phyloP scores from a whole-genome alignment of 2,113 vertebrate species.

The Mixornis gularis region DNA sequence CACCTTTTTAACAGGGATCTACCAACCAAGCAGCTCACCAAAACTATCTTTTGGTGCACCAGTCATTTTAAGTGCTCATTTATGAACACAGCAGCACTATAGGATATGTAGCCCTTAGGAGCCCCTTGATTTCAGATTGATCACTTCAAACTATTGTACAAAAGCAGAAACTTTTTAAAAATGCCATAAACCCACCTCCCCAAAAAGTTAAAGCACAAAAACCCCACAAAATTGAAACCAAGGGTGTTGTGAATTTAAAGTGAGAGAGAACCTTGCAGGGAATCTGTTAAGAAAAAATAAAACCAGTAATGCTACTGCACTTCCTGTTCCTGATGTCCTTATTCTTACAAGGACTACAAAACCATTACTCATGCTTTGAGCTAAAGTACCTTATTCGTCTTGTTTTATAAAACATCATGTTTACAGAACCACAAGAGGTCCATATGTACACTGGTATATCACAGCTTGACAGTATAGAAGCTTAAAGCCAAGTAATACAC shows the following conservation, averaged over 20 bases:
- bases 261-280: not conserved
- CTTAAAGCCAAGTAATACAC: not conserved
- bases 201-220: not conserved
- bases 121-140: not conserved
- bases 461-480: not conserved
- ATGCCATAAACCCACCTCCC: not conserved
- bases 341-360: not conserved
- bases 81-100: not conserved
- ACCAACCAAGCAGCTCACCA: not conserved
- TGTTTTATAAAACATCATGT: not conserved
- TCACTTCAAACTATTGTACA: not conserved
- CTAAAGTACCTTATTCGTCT: not conserved
- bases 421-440: not conserved
- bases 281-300: not conserved
- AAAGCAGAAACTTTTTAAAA: not conserved
- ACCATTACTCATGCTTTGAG: not conserved
- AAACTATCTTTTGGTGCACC: not conserved
- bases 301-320: not conserved
- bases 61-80: not conserved
- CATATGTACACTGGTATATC: fast-evolving
- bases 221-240: not conserved
- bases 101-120: not conserved
- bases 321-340: not conserved
- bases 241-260: not conserved
- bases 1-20: not conserved